Percentiles rank a stretch among this genome's conserved stretches.
Evolutionary conservation across 1,140 invertebrate species (phyloP).

Genomic region (Brachionus sp.): DNA sequence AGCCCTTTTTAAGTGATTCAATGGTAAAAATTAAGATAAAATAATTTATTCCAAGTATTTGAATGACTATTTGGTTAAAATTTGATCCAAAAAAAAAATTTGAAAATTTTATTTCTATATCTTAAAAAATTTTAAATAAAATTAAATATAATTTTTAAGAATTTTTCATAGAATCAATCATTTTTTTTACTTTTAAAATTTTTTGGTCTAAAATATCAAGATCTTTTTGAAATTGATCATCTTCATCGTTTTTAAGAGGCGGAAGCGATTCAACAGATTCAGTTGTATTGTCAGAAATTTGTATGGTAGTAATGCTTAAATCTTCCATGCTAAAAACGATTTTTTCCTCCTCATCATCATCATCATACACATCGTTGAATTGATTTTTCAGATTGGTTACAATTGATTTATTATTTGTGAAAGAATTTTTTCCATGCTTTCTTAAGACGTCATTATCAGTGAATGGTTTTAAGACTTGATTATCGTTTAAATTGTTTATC

Average conservation of each 20-base stretch:
- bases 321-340: conserved; percentile 38
- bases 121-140: neutral
- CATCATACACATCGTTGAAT: conserved; percentile 6
- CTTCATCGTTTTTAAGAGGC: neutral
- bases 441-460: neutral
- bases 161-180: conserved; percentile 39
- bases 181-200: conserved; percentile 29
- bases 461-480: neutral
- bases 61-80: too few relatives aligned
- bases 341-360: conserved; percentile 39
- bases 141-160: neutral
- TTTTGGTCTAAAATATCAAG: conserved; percentile 17
- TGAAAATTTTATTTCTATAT: neutral
- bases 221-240: conserved; percentile 38
- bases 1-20: too few relatives aligned
- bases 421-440: neutral
- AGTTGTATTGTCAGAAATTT: neutral
- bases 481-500: neutral
- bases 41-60: too few relatives aligned
- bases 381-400: conserved; percentile 25
- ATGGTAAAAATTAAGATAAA: too few relatives aligned
- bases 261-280: neutral
- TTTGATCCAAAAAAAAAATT: too few relatives aligned
- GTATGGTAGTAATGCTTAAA: conserved; percentile 31
- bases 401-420: neutral